These are phyloP conservation scores for Agraylea sexmaculata DNA, from an alignment of 1,140 invertebrate genomes.

Conservation along the genomic window DNA sequence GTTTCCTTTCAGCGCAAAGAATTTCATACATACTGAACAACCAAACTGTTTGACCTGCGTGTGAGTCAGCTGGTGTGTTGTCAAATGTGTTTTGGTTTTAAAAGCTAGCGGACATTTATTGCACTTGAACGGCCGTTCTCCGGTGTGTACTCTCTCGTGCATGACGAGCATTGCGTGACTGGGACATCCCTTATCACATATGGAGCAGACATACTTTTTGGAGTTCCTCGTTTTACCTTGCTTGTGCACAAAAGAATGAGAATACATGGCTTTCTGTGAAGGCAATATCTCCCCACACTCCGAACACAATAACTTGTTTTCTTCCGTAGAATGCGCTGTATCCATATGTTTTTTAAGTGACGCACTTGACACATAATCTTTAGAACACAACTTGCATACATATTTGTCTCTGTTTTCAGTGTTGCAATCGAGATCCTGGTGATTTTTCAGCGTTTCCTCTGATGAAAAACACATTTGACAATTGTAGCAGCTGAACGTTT, in stretches of 20 bases:
- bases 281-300: constrained; percentile 28
- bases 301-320: constrained; percentile 24
- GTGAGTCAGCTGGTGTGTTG: constrained; percentile 42
- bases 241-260: constrained; percentile 25
- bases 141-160: constrained; percentile 44
- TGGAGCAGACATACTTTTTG: constrained; percentile 32
- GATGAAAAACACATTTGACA: constrained; percentile 31
- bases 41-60: constrained; percentile 40
- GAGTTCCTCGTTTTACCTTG: constrained; percentile 23
- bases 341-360: constrained; percentile 37
- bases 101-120: constrained; percentile 41
- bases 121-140: constrained; percentile 41
- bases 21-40: constrained; percentile 42
- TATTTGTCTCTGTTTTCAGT: constrained; percentile 31
- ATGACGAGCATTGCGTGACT: constrained; percentile 43
- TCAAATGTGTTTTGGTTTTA: constrained; percentile 42
- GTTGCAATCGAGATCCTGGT: constrained; percentile 31
- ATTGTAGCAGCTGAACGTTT: constrained; percentile 28
- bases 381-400: constrained; percentile 39
- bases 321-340: constrained; percentile 28
- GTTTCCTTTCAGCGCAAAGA: constrained; percentile 38
- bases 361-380: constrained; percentile 34
- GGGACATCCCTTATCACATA: constrained; percentile 36
- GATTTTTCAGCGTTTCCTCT: constrained; percentile 23
- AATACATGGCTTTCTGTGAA: constrained; percentile 26